These are phyloP conservation scores for Bucorvus abyssinicus DNA, from an alignment of 2,797 vertebrate species.

Conservation along the genomic window DNA sequence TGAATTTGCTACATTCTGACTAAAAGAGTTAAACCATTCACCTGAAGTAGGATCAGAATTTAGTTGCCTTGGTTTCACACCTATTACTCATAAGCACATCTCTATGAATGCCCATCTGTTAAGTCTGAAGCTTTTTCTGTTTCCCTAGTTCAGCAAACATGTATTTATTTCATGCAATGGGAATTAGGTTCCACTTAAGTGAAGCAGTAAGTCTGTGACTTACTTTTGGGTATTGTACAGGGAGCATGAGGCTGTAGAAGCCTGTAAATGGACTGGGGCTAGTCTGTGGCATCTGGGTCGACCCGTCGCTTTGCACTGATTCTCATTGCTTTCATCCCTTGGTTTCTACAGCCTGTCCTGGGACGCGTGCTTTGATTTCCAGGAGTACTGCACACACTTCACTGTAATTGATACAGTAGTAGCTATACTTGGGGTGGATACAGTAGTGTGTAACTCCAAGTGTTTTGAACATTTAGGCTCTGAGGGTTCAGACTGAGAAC, in stretches of 20 bases:
- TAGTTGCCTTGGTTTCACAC: background rate
- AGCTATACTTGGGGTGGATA: background rate
- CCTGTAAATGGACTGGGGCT: background rate
- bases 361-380: background rate
- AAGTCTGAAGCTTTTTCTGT: background rate
- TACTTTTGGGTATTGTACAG: background rate
- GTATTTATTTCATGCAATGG: background rate
- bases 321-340: background rate
- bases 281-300: background rate
- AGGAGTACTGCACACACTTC: background rate
- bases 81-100: background rate
- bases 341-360: background rate
- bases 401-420: background rate
- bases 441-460: accelerated
- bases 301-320: background rate
- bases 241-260: background rate
- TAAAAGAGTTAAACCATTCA: background rate
- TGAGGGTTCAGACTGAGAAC: background rate
- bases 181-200: background rate
- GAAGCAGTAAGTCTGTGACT: background rate
- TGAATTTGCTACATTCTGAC: background rate
- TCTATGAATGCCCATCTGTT: background rate
- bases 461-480: background rate
- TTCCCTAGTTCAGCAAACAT: background rate
- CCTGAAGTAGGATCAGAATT: background rate